phyloP scores from a whole-genome alignment of 1,140 invertebrate species.

The Stegodyphus dumicola region DNA sequence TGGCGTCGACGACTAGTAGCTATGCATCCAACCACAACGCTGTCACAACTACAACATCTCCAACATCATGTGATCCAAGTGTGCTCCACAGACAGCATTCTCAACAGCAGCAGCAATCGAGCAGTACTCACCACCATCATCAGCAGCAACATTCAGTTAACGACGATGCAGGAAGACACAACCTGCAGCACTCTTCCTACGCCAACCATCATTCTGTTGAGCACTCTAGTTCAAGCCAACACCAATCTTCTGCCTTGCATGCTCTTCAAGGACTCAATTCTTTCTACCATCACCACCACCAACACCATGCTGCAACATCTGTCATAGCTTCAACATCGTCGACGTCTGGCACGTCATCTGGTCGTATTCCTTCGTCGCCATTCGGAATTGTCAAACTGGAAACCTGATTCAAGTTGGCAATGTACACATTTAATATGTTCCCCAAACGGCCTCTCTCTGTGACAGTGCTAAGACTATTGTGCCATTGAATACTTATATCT shows the following conservation, averaged over 20 bases:
- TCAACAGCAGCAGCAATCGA: not conserved
- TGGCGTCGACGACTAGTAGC: constrained; percentile 26
- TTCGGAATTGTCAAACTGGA: constrained; percentile 36
- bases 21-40: constrained; percentile 9
- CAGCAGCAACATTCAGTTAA: constrained; percentile 6
- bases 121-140: not conserved
- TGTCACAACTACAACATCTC: constrained; percentile 2
- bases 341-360: constrained; percentile 12
- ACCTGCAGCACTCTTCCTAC: constrained; percentile 38
- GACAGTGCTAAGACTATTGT: too few relatives aligned
- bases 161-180: constrained; percentile 14
- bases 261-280: constrained; percentile 43
- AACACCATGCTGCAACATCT: constrained; percentile 32
- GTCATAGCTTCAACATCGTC: not conserved
- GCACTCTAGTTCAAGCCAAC: constrained; percentile 20
- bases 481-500: too few relatives aligned
- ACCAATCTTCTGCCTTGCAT: constrained; percentile 36
- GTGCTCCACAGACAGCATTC: constrained; percentile 2
- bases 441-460: too few relatives aligned
- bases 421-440: too few relatives aligned
- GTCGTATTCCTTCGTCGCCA: constrained; percentile 4
- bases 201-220: constrained; percentile 25
- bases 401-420: not conserved
- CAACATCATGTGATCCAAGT: not conserved
- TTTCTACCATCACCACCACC: constrained; percentile 38